phyloP scores from a whole-genome alignment of 2,113 vertebrate genomes.

The Heterotis niloticus region DNA sequence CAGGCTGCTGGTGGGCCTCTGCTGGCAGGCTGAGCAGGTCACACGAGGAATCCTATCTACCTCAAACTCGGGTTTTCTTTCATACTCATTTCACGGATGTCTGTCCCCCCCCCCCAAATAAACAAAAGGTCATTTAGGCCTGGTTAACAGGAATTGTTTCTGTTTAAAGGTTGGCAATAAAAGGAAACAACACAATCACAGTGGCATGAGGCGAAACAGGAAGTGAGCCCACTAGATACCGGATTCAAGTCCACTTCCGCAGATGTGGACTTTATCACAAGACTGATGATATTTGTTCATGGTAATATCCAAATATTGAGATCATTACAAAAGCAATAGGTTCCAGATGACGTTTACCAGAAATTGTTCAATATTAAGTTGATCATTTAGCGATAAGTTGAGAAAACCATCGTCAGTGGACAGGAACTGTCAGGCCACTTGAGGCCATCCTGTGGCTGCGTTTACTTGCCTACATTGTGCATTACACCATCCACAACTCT shows the following conservation, averaged over 20 bases:
- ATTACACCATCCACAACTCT: conserved; percentile 58
- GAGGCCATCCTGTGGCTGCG: neutral
- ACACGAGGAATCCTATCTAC: conserved; percentile 11
- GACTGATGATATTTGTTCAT: neutral
- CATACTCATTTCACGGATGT: neutral
- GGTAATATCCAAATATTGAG: neutral
- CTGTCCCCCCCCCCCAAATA: neutral
- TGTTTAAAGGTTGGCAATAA: conserved; percentile 3
- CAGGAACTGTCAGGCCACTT: neutral
- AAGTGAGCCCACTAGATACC: neutral
- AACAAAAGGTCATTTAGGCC: neutral
- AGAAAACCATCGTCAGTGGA: neutral
- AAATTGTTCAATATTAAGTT: no score
- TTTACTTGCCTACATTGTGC: conserved; percentile 1
- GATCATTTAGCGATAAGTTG: neutral
- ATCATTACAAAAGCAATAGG: neutral
- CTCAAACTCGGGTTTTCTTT: conserved; percentile 9
- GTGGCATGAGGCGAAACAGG: neutral
- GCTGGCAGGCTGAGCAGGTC: neutral
- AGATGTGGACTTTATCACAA: neutral
- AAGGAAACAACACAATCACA: neutral
- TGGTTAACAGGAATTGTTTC: neutral
- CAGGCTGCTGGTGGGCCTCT: neutral
- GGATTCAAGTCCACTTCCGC: neutral
- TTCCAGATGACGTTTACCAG: conserved; percentile 6